These are phyloP conservation scores for Nothocercus nigrocapillus DNA, from an alignment of 2,113 vertebrate species.

Conservation along the genomic window DNA sequence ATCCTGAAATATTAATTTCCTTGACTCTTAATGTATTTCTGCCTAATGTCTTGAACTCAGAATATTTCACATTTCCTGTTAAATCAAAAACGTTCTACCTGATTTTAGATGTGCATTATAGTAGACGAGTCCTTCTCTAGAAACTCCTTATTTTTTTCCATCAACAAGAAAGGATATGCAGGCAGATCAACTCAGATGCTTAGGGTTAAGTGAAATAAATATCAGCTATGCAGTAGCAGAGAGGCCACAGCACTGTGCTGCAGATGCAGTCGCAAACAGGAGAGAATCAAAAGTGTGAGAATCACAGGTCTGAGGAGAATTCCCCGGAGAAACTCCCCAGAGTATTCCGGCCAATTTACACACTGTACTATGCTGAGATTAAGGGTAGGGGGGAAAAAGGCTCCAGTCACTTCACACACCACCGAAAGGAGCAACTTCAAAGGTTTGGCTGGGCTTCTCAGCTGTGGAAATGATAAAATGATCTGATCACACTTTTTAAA, in stretches of 20 bases:
- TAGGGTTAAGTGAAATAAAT: neutral
- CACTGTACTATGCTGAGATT: neutral
- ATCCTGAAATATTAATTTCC: neutral
- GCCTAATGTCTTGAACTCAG: neutral
- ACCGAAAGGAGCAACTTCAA: neutral
- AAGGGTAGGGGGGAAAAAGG: neutral
- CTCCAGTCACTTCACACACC: neutral
- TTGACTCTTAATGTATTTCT: neutral
- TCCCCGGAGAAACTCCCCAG: neutral
- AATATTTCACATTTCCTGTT: neutral
- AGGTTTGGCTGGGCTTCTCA: neutral
- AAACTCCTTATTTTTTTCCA: neutral
- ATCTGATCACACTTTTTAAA: neutral
- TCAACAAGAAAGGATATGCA: neutral
- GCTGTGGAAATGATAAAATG: neutral
- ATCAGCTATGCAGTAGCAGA: neutral
- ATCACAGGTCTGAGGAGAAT: neutral
- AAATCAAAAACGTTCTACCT: neutral
- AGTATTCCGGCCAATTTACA: slow-evolving; percentile 15
- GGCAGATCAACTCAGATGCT: neutral
- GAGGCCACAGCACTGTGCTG: neutral
- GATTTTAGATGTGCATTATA: neutral
- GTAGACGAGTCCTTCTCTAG: neutral
- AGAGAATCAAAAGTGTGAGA: slow-evolving; percentile 9
- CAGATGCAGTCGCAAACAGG: neutral